These are phyloP conservation scores for Odiellus spinosus DNA, from an alignment of 2,888 invertebrate species.

Conservation along the genomic window DNA sequence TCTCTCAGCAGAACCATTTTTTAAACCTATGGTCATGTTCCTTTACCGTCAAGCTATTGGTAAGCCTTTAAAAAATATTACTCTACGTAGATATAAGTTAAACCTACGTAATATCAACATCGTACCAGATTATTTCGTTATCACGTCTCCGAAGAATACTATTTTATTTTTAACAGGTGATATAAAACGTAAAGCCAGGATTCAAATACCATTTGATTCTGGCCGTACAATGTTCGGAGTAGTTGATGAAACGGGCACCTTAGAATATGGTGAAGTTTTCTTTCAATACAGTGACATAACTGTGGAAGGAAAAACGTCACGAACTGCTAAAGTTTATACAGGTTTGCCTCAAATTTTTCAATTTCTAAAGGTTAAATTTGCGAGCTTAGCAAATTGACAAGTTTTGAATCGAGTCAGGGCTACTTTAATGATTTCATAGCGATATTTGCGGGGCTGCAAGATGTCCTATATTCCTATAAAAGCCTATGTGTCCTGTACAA, in stretches of 20 bases:
- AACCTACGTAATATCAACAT: too few species aligned
- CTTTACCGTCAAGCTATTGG: slow-evolving; percentile 8
- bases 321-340: not conserved
- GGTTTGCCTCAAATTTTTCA: too few species aligned
- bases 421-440: too few species aligned
- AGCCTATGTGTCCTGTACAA: too few species aligned
- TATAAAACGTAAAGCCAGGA: slow-evolving; percentile 15
- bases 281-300: slow-evolving; percentile 20
- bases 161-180: not conserved
- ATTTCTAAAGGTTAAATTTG: too few species aligned
- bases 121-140: too few species aligned
- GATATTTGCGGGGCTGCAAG: too few species aligned
- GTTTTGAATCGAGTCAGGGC: too few species aligned
- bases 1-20: slow-evolving; percentile 16
- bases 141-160: too few species aligned
- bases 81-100: not conserved
- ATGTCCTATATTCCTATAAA: too few species aligned
- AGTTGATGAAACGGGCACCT: slow-evolving; percentile 20
- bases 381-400: too few species aligned
- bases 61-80: slow-evolving; percentile 1
- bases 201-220: slow-evolving; percentile 16
- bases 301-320: slow-evolving; percentile 17
- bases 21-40: slow-evolving; percentile 12
- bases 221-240: slow-evolving; percentile 22
- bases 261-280: slow-evolving; percentile 24